Base-by-base conservation (phyloP, 2,113 vertebrate species). In the Grammatotria lemairii region DNA sequence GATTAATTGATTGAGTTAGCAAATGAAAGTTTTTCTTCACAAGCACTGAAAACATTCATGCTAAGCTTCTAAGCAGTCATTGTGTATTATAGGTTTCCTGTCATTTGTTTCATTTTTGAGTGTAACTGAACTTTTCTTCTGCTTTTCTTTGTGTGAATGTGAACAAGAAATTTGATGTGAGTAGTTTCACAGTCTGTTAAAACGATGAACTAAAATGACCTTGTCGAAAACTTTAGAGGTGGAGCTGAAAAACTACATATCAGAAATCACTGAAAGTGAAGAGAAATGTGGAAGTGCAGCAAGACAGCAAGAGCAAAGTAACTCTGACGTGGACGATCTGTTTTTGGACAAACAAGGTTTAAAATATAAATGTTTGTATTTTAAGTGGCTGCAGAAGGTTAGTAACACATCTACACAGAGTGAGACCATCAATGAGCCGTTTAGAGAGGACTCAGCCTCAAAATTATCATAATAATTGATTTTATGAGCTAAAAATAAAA, bases 391-490 rank as follows among this genome's bases (percentile, higher is more conserved):
- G 0, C 31, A 65, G 60, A 35, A 65, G 31, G 58, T 63, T 60
- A 33, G 4, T 1, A 7, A 33, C 28, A 19, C 0, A 63, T 1
- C 5, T 63, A 0, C 57, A 60, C 8, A 6, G 8, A 60, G 26
- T 60, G 8, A 63, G 28, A 7, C 58, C 58, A 63, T 63, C 58
- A 19, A 4, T 0, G 16, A 33, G 2, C 9, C 17, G 1, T 35
- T 65, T 35, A 65, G 1, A 65, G 0, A 65, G 0, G 17, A 35
- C 6, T n/a, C 17, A 63, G 58, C 0, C 31, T 35, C 60, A 35
- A 0, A 65, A 38, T 65, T 0, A 65, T 65, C 10, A 65, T 6
- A 38, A 12, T 0, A 63, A 12, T n/a, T 12, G 0, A 65, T 65
- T 65, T 65, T 38, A 65, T 65, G 17, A 35, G 60, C 10, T 65